These are phyloP conservation scores for Tipula confusa DNA, from an alignment of 2,888 invertebrate genomes.

Conservation along the genomic window DNA sequence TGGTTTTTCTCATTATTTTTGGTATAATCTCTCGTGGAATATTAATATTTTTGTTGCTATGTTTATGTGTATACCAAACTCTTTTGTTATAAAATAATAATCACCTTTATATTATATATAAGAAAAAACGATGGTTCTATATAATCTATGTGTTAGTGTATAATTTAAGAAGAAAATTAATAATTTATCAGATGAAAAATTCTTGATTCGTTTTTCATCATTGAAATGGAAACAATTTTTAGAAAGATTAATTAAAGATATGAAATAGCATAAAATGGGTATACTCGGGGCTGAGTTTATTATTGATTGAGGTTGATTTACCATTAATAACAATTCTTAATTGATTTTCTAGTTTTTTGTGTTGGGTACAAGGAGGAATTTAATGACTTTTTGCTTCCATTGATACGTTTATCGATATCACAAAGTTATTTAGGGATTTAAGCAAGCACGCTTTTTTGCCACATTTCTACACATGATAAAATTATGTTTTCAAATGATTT, in stretches of 20 bases:
- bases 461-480: too few species aligned
- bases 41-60: background rate
- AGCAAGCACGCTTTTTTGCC: background rate
- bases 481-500: too few species aligned
- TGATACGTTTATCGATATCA: background rate
- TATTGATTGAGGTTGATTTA: background rate
- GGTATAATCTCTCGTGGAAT: background rate
- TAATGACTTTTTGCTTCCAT: background rate
- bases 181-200: constrained; percentile 12
- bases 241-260: constrained; percentile 9
- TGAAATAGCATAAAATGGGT: background rate
- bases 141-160: background rate
- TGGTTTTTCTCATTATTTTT: background rate
- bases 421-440: background rate
- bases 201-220: constrained; percentile 3
- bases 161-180: background rate
- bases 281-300: background rate
- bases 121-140: too few species aligned
- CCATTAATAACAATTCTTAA: background rate
- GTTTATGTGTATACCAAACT: background rate
- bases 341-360: background rate
- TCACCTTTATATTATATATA: too few species aligned
- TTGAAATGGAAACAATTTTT: background rate
- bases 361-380: background rate
- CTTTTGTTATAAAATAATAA: too few species aligned